Evolutionary conservation across 2,888 invertebrate genomes (phyloP).

Genomic region (Epistrophe eligans): DNA sequence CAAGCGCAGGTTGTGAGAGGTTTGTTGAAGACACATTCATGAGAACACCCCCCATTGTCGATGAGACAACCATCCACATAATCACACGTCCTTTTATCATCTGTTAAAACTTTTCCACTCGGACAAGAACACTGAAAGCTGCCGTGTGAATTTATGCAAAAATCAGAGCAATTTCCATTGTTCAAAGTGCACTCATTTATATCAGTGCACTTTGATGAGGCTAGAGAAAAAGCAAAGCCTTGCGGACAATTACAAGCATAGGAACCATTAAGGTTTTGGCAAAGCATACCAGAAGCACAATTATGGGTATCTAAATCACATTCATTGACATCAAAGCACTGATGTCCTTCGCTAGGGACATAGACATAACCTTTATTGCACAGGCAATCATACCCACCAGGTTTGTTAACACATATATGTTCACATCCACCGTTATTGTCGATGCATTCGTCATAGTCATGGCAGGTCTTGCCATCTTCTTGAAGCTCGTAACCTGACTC

Average conservation of each 20-base stretch:
- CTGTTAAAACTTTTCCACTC: conserved; percentile 78
- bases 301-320: conserved; percentile 82
- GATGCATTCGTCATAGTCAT: conserved; percentile 86
- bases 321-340: conserved; percentile 85
- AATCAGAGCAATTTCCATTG: conserved; percentile 84
- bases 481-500: conserved; percentile 80
- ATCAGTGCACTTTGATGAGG: conserved; percentile 82
- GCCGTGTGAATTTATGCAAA: conserved; percentile 83
- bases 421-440: conserved; percentile 83
- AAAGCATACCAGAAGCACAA: conserved; percentile 79
- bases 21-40: conserved; percentile 84
- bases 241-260: conserved; percentile 84
- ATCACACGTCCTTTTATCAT: conserved; percentile 81
- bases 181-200: conserved; percentile 84
- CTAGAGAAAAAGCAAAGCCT: conserved; percentile 83
- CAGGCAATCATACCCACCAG: conserved; percentile 85
- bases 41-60: conserved; percentile 83
- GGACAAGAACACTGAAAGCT: conserved; percentile 81
- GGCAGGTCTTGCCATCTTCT: conserved; percentile 84
- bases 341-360: conserved; percentile 78
- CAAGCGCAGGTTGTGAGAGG: conserved; percentile 86
- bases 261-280: conserved; percentile 83
- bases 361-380: conserved; percentile 84
- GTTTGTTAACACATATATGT: conserved; percentile 84
- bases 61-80: conserved; percentile 85